A percentile compares a stretch with the other conserved stretches of the same genome.
Evolutionary conservation across 2,888 invertebrate species (phyloP).

Genomic region (Drosophila quinaria): DNA sequence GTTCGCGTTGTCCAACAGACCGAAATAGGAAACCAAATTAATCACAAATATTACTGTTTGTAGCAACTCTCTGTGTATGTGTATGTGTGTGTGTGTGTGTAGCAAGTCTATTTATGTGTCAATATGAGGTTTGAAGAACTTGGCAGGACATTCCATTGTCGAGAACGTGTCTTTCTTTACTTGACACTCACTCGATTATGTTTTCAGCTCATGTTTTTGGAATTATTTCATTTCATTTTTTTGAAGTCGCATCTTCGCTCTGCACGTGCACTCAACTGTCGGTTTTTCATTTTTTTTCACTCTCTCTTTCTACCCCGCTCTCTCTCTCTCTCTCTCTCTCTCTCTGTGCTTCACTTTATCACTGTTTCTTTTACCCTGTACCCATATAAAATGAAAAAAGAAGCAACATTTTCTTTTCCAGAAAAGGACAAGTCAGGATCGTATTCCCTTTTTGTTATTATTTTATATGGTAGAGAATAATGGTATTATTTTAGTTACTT

Average conservation of each 20-base stretch:
- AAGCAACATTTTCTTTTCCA: neutral
- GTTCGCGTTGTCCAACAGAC: slow-evolving; percentile 64
- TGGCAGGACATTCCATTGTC: slow-evolving; percentile 25
- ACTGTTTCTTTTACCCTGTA: slow-evolving; percentile 55
- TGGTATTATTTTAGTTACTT: neutral
- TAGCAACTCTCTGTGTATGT: slow-evolving; percentile 19
- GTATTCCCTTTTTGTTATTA: too few relatives aligned
- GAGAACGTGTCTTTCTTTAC: slow-evolving; percentile 59
- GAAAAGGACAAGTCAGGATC: neutral
- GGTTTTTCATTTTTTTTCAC: slow-evolving; percentile 9
- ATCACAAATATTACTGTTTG: slow-evolving; percentile 76
- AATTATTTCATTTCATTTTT: slow-evolving; percentile 76
- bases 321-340: slow-evolving; percentile 11
- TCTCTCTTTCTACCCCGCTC: neutral
- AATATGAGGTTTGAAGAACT: slow-evolving; percentile 29
- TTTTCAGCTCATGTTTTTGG: slow-evolving; percentile 78
- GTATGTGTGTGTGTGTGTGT: slow-evolving; percentile 24
- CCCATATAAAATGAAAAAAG: neutral
- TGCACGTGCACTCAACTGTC: slow-evolving; percentile 36
- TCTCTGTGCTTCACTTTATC: slow-evolving; percentile 44
- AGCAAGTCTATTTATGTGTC: slow-evolving; percentile 45
- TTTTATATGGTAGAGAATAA: neutral
- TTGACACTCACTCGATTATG: slow-evolving; percentile 75
- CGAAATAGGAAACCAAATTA: slow-evolving; percentile 75
- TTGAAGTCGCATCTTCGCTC: slow-evolving; percentile 45